Evolutionary conservation across 37 sponge, comb jelly and placozoan genomes (phyloP), one percentile per base, ranked within the genome.

Genomic region (Diacarnus erythraeanus): DNA sequence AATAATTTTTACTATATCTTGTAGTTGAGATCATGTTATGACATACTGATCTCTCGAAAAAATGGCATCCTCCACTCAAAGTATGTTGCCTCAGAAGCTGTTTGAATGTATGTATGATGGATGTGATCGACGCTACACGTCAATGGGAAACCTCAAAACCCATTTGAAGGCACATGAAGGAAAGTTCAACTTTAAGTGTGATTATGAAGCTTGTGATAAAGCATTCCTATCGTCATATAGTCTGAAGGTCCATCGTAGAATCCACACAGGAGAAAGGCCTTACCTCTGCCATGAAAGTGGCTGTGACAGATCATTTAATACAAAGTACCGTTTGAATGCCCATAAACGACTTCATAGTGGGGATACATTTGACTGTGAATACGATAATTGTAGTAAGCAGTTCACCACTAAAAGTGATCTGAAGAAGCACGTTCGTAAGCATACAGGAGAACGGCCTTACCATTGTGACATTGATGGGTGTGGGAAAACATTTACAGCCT

Each of bases 391-490:
- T 60, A 34, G 26, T 29, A 95, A 95, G 42, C 83, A 87, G 72
- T 95, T 89, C 75, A 95, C 87, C 26, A 95, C 96, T 36, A 74
- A 60, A 30, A 92, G 96, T 79, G 96, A 95, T 38, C 69, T 95
- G 12, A 82, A 86, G 69, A 95, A 92, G 42, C 96, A 95, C 71
- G 47, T 57, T 27, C 77, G 93, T 3, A 91, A 54, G 22, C 96
- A 95, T 86, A 85, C 93, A 12, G 94, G 90, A 18, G 91, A 89
- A 39, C 73, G 70, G 73, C 92, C 92, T 1, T 93, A 89, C 69
- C 83, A 82, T 59, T 93, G 93, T 42, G 56, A 27, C 3, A 61
- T 78, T 37, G 80, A 82, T 44, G 87, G 87, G 12, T 93, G 93
- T 74, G 91, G 87, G 21, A 82, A 79, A 47, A 35, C 83, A 29